Evolutionary conservation across 2,888 invertebrate species (phyloP).

Genomic region (Megaustenia siamemsis): DNA sequence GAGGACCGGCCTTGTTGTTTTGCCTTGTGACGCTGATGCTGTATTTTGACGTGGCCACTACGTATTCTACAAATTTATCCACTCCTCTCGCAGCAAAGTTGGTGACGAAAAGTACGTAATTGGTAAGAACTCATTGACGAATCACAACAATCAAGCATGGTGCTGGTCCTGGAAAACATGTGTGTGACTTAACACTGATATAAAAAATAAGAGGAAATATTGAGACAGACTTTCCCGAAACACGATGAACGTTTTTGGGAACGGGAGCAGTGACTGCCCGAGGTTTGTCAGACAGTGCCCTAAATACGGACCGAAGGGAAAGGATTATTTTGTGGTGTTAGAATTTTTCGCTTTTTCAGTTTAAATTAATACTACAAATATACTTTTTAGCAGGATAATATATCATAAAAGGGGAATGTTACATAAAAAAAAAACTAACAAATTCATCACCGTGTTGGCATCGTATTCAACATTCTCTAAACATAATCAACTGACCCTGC

Average conservation of each 20-base stretch:
- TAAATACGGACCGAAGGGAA: constrained; percentile 21
- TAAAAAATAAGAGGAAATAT: constrained; percentile 19
- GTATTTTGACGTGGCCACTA: constrained; percentile 83
- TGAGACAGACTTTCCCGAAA: constrained; percentile 12
- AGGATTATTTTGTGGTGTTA: background rate
- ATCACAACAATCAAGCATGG: constrained; percentile 74
- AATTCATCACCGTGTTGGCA: too few species aligned
- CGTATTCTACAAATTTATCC: constrained; percentile 94
- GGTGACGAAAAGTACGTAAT: constrained; percentile 97
- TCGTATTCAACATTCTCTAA: too few species aligned
- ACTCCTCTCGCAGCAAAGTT: constrained; percentile 95
- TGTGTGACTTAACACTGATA: constrained; percentile 30
- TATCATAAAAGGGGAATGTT: too few species aligned
- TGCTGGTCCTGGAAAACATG: constrained; percentile 46
- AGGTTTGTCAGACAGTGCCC: constrained; percentile 34
- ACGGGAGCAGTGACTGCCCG: constrained; percentile 33
- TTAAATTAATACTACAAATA: too few species aligned
- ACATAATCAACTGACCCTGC: too few species aligned
- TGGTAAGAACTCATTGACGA: constrained; percentile 80
- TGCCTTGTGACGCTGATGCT: constrained; percentile 76
- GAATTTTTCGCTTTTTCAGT: too few species aligned
- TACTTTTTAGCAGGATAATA: too few species aligned
- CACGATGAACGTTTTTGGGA: constrained; percentile 46
- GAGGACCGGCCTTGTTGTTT: constrained; percentile 71
- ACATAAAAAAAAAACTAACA: too few species aligned